These are phyloP conservation scores for Cybosia mesomella DNA, from an alignment of 2,888 invertebrate species.

Conservation along the genomic window DNA sequence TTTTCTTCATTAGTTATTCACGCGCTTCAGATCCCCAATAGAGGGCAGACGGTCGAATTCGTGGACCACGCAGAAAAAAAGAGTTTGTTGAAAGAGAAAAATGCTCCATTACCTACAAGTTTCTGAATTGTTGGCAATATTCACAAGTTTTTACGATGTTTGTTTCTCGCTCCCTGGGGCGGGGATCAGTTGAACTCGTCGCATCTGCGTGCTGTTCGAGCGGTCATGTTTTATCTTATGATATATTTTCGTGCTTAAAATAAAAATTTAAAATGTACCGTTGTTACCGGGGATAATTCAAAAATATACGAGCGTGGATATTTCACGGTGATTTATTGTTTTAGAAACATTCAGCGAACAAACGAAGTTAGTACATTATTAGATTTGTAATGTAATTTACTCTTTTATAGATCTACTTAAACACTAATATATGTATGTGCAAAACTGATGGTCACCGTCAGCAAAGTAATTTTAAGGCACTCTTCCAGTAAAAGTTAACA, in stretches of 20 bases:
- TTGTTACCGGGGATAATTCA: constrained; percentile 45
- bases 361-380: constrained; percentile 1
- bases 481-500: not conserved
- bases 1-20: constrained; percentile 67
- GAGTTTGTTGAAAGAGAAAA: constrained; percentile 62
- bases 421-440: too few species aligned
- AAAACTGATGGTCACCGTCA: not conserved
- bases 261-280: constrained; percentile 49
- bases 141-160: constrained; percentile 78
- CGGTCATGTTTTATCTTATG: constrained; percentile 67
- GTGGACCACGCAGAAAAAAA: constrained; percentile 46
- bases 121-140: constrained; percentile 73
- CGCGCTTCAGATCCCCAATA: constrained; percentile 45
- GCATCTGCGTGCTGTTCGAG: constrained; percentile 75
- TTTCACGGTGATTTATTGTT: constrained; percentile 30
- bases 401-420: too few species aligned
- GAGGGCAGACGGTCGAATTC: constrained; percentile 49
- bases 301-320: constrained; percentile 38
- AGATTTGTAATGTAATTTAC: constrained; percentile 2
- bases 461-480: not conserved
- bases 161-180: constrained; percentile 65
- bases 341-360: constrained; percentile 13
- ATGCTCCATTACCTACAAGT: constrained; percentile 69
- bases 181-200: constrained; percentile 71
- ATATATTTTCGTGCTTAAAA: constrained; percentile 57